Base-by-base conservation (phyloP, 1,140 invertebrate genomes). In the Uloborus diversus region DNA sequence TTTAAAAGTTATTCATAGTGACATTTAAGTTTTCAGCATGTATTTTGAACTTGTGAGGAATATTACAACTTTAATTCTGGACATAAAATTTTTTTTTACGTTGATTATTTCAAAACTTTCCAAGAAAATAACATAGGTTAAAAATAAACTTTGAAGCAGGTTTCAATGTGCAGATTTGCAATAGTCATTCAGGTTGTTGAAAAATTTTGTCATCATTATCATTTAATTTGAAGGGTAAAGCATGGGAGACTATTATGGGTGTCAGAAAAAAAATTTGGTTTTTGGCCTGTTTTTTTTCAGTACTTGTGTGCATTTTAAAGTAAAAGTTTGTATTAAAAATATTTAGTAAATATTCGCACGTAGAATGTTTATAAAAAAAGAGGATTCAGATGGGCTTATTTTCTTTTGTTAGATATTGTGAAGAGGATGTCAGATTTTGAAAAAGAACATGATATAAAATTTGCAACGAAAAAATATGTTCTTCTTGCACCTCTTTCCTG, bases 401-500 rank as follows among this genome's bases (percentile, higher is more conserved):
- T 42, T 42, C 9, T 13, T 42, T 17, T 13, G 17, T 42, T 42
- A 42, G 37, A 17, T 42, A 42, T 42, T 1, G 9, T 42, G 0
- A 1, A 42, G 2, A 42, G 37, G 17, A 42, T 42, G 37, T 9
- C 9, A 42, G 17, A 42, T 42, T 42, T 42, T 42, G 37, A 42
- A 2, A 9, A 42, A 0, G 37, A 42, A 42, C 37, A 42, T 42
- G 17, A 42, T 13, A 47, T 57, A 11, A 30, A 42, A n/a, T 61
- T 75, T 9, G 7, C 27, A 0, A 27, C 25, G 1, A 53, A 64
- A 25, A 32, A 49, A 17, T 14, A 64, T 27, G 42, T 75, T 23
- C 4, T 75, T n/a, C 49, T 75, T 3, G 62, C 42, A n/a, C 71
- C 71, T 7, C 33, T 75, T 23, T 75, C 71, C 0, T 64, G 59